Evolutionary conservation across 2,797 vertebrate genomes (phyloP), one percentile per base, ranked within the genome.

Genomic region (Silurus aristotelis): DNA sequence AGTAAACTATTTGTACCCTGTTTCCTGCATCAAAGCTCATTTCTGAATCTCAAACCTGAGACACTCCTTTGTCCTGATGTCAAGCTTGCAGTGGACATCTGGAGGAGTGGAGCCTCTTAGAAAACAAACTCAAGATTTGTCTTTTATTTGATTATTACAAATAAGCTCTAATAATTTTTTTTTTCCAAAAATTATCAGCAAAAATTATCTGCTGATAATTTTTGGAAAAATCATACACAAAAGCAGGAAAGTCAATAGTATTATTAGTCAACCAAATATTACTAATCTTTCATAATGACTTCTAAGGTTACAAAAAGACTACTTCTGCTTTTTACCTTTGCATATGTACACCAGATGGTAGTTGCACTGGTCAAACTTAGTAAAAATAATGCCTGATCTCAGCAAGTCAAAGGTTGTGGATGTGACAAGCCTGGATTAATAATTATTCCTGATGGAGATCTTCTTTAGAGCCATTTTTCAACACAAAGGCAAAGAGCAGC

Each of bases 261-360:
- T 6, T 43, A 12, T 22, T 22, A 19, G 68, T 15, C 48, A n/a
- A 73, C 46, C 10, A 73, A 52, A n/a, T n/a, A 73, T 55, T 6
- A 13, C 72, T 75, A 8, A 55, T 15, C 8, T 55, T 75, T 17
- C 1, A 75, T 55, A 75, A 75, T 55, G 48, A 27, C 48, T 38
- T 10, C 38, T 5, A 63, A 19, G 27, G 67, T 22, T 70, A 31
- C 31, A 19, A 19, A 19, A 38, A 38, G 17, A 7, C 7, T 8
- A 22, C 43, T 71, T 17, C 13, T 27, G 1, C n/a, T 27, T 55
- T 13, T 14, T 25, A 27, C n/a, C 22, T 22, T 27, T 55, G 13
- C 72, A 75, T 56, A 75, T 75, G 48, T 17, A 27, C 72, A 56
- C 72, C 48, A 75, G 72, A 56, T 75, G 72, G 72, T 55, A 9